A percentile compares a stretch with the other conserved stretches of the same genome.
These are phyloP conservation scores for Parauchenoglanis ngamensis DNA, from an alignment of 2,797 vertebrate species.

Conservation along the genomic window DNA sequence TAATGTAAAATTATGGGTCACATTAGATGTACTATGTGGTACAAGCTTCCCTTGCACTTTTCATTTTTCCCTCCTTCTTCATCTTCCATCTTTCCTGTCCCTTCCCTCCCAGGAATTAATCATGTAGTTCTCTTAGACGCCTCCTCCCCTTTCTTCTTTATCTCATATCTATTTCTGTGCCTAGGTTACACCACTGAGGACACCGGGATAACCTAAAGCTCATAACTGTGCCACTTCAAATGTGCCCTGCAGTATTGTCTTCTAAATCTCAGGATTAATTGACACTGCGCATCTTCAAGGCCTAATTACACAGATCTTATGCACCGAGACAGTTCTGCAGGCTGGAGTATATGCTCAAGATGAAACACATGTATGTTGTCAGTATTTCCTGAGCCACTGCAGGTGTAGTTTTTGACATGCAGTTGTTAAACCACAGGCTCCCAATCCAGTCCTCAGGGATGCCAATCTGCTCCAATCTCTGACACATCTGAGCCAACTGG, in stretches of 20 bases:
- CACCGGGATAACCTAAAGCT: slow-evolving; percentile 34
- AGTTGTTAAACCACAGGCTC: not conserved
- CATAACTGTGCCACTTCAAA: slow-evolving; percentile 49
- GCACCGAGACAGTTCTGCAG: slow-evolving; percentile 18
- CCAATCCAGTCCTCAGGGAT: not conserved
- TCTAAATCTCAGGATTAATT: slow-evolving; percentile 50
- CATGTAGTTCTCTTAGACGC: slow-evolving; percentile 1
- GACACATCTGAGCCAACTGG: not conserved
- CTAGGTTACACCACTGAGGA: slow-evolving; percentile 29
- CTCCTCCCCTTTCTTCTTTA: not conserved
- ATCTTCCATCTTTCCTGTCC: not conserved
- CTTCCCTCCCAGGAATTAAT: slow-evolving; percentile 18
- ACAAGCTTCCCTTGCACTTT: not conserved
- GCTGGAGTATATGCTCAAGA: not conserved
- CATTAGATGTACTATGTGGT: not conserved
- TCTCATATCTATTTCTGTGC: slow-evolving; percentile 32
- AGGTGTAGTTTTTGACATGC: slow-evolving; percentile 1
- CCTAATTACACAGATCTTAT: slow-evolving; percentile 51
- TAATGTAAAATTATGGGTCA: slow-evolving; percentile 2
- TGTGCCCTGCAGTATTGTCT: slow-evolving; percentile 36
- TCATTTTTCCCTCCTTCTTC: not conserved
- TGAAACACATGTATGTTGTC: not conserved
- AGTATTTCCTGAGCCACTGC: not conserved
- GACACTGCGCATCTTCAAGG: slow-evolving; percentile 49
- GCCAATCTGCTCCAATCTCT: not conserved